Evolutionary conservation across 2,113 vertebrate species (phyloP).

Genomic region (Apeltes quadracus): DNA sequence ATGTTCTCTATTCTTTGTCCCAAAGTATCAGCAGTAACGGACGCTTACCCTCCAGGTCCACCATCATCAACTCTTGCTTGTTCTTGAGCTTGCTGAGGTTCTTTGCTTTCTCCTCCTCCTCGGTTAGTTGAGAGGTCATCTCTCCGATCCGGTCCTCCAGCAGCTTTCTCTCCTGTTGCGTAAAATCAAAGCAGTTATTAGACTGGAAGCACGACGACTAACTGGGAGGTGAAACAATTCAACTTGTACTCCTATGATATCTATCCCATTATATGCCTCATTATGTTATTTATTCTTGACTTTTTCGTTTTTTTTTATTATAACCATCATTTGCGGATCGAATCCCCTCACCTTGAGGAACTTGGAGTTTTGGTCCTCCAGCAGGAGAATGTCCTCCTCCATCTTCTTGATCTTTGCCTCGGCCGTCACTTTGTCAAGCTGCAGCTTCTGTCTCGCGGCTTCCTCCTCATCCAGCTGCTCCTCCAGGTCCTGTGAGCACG

Average conservation of each 20-base stretch:
- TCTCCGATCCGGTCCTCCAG: conserved; percentile 93
- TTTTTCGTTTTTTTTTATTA: not conserved
- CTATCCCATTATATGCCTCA: not conserved
- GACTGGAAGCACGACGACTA: not conserved
- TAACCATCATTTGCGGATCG: not conserved
- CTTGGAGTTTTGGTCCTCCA: conserved; percentile 98
- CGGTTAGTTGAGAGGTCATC: conserved; percentile 91
- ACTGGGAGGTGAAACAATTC: not conserved
- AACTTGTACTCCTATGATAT: not conserved
- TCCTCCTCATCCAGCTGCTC: conserved; percentile 98
- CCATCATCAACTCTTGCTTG: conserved; percentile 99
- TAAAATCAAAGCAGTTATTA: not conserved
- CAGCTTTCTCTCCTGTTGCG: conserved; percentile 92
- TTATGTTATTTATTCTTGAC: not conserved
- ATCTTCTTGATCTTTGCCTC: conserved; percentile 99
- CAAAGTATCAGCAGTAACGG: not conserved
- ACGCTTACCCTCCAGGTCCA: conserved; percentile 90
- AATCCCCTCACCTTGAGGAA: conserved; percentile 87
- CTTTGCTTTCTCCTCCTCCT: conserved; percentile 98
- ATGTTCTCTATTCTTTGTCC: not conserved
- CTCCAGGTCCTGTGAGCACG: conserved; percentile 87
- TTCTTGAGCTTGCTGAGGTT: conserved; percentile 96
- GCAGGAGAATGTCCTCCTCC: conserved; percentile 94
- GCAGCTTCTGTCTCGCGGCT: conserved; percentile 94
- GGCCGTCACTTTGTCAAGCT: conserved; percentile 96